Evolutionary conservation across 2,113 vertebrate genomes (phyloP).

Genomic region (Platichthys flesus): DNA sequence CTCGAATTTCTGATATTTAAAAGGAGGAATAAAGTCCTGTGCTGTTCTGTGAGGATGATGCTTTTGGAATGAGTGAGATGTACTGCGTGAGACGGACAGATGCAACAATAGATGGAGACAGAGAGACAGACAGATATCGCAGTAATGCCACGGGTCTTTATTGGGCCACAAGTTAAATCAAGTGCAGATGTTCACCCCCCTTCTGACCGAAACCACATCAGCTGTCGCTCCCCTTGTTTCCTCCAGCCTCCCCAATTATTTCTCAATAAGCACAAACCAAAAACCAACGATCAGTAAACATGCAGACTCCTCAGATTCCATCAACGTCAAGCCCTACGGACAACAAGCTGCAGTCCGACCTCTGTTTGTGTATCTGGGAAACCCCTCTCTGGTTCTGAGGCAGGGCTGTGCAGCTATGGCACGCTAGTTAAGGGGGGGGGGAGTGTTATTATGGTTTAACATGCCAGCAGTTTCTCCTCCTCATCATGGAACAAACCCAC

Average conservation of each 20-base stretch:
- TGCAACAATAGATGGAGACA: constrained; percentile 40
- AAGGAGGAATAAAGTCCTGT: constrained; percentile 4
- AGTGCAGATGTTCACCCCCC: constrained; percentile 75
- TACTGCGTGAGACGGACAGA: constrained; percentile 21
- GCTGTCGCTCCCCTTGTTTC: constrained; percentile 75
- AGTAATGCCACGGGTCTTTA: constrained; percentile 56
- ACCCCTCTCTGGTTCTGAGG: constrained; percentile 59
- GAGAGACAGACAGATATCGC: constrained; percentile 48
- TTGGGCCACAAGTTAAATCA: constrained; percentile 73
- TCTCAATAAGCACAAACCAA: constrained; percentile 69
- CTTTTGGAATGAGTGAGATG: constrained; percentile 7
- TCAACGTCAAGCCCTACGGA: constrained; percentile 63
- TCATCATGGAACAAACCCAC: constrained; percentile 74
- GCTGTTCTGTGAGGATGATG: neutral
- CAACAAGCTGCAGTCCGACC: constrained; percentile 50
- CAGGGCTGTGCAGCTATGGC: constrained; percentile 49
- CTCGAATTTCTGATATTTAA: constrained; percentile 17
- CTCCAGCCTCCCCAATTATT: constrained; percentile 65
- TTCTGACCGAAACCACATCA: constrained; percentile 71
- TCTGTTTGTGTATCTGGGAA: constrained; percentile 68
- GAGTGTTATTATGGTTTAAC: constrained; percentile 74
- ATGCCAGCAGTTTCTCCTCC: constrained; percentile 71
- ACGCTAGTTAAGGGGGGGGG: constrained; percentile 44
- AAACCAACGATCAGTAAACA: constrained; percentile 78
- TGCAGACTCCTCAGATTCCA: constrained; percentile 65